Evolutionary conservation across 2,888 invertebrate species (phyloP).

Genomic region (Tiphia femorata): DNA sequence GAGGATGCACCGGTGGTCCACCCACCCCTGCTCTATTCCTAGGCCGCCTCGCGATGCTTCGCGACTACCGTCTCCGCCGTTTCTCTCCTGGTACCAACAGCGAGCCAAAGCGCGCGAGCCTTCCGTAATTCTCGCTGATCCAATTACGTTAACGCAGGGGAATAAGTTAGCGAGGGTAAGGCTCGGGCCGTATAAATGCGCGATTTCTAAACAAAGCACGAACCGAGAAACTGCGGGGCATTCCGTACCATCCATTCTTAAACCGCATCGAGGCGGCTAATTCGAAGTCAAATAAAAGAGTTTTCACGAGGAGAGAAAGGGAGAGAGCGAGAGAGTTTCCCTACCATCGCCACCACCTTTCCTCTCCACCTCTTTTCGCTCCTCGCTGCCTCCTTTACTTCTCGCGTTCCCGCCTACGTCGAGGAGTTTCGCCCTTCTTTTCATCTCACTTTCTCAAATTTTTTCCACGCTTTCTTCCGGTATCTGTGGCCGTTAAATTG

Average conservation of each 20-base stretch:
- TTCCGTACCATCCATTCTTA: slow-evolving; percentile 51
- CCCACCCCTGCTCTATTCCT: not conserved
- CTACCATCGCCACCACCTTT: not conserved
- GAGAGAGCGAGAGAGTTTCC: not conserved
- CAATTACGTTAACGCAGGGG: slow-evolving; percentile 56
- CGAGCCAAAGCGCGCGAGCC: slow-evolving; percentile 41
- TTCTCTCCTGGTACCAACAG: too few relatives aligned
- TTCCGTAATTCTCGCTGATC: slow-evolving; percentile 59
- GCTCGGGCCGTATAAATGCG: slow-evolving; percentile 45
- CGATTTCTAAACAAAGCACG: slow-evolving; percentile 63
- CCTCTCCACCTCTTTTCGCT: not conserved
- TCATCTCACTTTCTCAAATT: too few relatives aligned
- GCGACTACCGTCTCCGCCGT: slow-evolving; percentile 7
- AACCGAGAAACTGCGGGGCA: slow-evolving; percentile 42
- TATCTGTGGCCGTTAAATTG: too few relatives aligned
- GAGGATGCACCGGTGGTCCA: too few relatives aligned
- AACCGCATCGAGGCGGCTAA: slow-evolving; percentile 58
- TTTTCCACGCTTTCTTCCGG: too few relatives aligned
- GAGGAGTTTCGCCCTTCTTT: too few relatives aligned
- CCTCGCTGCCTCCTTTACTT: slow-evolving; percentile 6
- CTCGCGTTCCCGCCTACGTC: too few relatives aligned
- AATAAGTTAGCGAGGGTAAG: slow-evolving; percentile 59
- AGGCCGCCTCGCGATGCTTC: slow-evolving; percentile 16
- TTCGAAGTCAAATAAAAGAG: slow-evolving; percentile 62
- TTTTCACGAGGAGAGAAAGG: slow-evolving; percentile 24